A percentile compares a stretch with the other conserved stretches of the same genome.
Evolutionary conservation across 2,113 vertebrate species (phyloP).

Genomic region (Cygnus buccinator): DNA sequence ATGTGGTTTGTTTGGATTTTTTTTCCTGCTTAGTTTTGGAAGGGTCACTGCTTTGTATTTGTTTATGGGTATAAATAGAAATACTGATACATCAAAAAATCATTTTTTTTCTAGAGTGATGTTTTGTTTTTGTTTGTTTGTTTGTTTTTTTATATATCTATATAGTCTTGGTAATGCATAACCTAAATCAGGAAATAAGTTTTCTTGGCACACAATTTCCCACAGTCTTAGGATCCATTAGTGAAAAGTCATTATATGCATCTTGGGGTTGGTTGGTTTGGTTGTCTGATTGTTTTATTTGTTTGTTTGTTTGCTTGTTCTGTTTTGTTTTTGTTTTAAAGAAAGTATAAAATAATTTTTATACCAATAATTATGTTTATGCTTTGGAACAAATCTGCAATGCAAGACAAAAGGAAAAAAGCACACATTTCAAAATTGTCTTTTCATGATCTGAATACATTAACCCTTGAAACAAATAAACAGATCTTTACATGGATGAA

Average conservation of each 20-base stretch:
- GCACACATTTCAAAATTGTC: background rate
- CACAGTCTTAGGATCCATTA: constrained; percentile 16
- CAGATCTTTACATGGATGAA: background rate
- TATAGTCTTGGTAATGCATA: background rate
- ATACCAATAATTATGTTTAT: background rate
- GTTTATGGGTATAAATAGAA: background rate
- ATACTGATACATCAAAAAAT: background rate
- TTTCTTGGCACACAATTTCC: constrained; percentile 33
- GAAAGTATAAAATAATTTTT: background rate
- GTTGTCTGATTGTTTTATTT: background rate
- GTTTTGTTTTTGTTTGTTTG: background rate
- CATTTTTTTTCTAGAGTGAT: background rate
- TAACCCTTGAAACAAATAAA: background rate
- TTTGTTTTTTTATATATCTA: background rate
- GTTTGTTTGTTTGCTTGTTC: too few relatives aligned
- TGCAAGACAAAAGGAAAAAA: background rate
- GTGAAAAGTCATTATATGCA: background rate
- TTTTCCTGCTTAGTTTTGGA: constrained; percentile 22
- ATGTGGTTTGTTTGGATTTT: background rate
- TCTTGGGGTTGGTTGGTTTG: background rate
- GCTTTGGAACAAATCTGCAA: background rate
- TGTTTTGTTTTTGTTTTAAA: background rate
- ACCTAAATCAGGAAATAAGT: constrained; percentile 4
- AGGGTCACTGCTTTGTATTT: background rate
- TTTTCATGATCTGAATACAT: background rate